A percentile compares a stretch with the other conserved stretches of the same genome.
Evolutionary conservation across 1,140 invertebrate species (phyloP).

Genomic region (Rhyacophila brunnea): DNA sequence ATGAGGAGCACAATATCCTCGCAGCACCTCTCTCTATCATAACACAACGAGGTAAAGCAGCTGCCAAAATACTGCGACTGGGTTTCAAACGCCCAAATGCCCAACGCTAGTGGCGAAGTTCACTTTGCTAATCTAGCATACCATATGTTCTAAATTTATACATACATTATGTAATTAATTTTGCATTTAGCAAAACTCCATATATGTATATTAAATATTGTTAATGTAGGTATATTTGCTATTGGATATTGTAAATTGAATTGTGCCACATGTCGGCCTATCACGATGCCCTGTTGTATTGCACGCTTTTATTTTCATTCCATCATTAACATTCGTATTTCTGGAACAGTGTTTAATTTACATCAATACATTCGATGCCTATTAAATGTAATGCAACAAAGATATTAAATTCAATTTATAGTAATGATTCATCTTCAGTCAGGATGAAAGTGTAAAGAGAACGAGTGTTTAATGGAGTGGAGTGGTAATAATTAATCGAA

Average conservation of each 20-base stretch:
- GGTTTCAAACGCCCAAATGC: constrained; percentile 50
- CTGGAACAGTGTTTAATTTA: too few relatives aligned
- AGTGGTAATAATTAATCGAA: too few relatives aligned
- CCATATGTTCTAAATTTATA: constrained; percentile 29
- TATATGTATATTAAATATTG: constrained; percentile 27
- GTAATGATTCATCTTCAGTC: too few relatives aligned
- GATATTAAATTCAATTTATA: too few relatives aligned
- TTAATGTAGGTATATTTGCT: constrained; percentile 28
- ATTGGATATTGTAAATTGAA: constrained; percentile 25
- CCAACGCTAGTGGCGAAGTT: constrained; percentile 37
- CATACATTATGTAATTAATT: constrained; percentile 26
- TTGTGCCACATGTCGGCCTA: constrained; percentile 29
- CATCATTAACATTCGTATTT: too few relatives aligned
- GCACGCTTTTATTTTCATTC: constrained; percentile 18
- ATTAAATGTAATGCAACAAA: too few relatives aligned
- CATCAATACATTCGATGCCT: too few relatives aligned
- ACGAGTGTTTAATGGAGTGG: too few relatives aligned
- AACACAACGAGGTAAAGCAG: constrained; percentile 54
- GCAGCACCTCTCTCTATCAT: constrained; percentile 48
- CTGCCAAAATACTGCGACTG: constrained; percentile 55
- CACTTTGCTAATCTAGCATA: background rate
- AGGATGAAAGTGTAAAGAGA: too few relatives aligned
- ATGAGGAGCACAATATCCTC: constrained; percentile 41
- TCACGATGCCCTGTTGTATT: constrained; percentile 28
- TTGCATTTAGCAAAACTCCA: constrained; percentile 20